phyloP scores from a whole-genome alignment of 2,888 invertebrate genomes.

The Caenorhabditis panamensis region DNA sequence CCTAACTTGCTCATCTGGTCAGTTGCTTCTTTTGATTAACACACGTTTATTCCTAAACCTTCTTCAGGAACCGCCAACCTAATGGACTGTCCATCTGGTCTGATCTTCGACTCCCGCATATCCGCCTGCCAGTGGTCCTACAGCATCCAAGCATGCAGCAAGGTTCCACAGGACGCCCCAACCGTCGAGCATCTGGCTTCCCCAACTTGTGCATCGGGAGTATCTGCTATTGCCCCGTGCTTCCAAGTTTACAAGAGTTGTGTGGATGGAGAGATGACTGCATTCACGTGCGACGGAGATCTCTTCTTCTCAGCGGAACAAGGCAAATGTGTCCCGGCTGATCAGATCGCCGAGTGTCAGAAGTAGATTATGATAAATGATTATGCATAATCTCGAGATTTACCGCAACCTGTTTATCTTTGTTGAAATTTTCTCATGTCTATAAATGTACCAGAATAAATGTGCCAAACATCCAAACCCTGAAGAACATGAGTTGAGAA shows the following conservation, averaged over 20 bases:
- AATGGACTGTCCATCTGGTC: constrained; percentile 56
- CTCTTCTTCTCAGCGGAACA: constrained; percentile 43
- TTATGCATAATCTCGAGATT: background rate
- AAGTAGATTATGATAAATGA: background rate
- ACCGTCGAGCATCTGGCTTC: background rate
- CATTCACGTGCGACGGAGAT: constrained; percentile 44
- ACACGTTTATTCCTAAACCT: too few species aligned
- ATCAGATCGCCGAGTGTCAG: constrained; percentile 27
- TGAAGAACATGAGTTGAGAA: constrained; percentile 41
- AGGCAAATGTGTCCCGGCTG: constrained; percentile 23
- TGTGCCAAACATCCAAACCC: background rate
- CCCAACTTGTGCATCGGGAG: constrained; percentile 30
- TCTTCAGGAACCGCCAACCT: constrained; percentile 46
- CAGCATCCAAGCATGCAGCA: constrained; percentile 37
- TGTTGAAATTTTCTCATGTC: background rate
- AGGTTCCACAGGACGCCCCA: constrained; percentile 15
- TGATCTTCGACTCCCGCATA: constrained; percentile 41
- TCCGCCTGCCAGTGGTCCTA: constrained; percentile 47
- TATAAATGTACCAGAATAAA: too few species aligned
- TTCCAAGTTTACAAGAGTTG: constrained; percentile 39
- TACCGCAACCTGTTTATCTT: too few species aligned
- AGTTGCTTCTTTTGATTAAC: background rate
- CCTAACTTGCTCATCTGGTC: constrained; percentile 54
- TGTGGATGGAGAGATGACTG: constrained; percentile 33
- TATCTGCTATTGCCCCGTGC: constrained; percentile 40